Evolutionary conservation across 37 sponge, comb jelly and placozoan genomes (phyloP), one percentile per base, ranked within the genome.

Genomic region (Cladorhizidae sp.): DNA sequence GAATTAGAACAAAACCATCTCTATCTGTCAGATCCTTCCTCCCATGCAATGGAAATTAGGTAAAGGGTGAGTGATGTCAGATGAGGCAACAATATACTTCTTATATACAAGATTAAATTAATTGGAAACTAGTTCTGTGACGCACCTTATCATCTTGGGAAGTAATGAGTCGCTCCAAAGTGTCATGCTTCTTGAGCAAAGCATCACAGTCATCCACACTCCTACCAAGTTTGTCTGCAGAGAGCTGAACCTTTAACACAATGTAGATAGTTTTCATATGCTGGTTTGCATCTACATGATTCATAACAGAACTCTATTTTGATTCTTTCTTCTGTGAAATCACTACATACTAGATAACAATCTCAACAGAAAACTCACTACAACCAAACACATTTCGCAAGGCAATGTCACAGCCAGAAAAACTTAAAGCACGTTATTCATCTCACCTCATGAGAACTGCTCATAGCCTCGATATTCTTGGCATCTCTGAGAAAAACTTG

Each of bases 101-200:
- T n/a, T n/a, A n/a, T n/a, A n/a, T n/a, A n/a, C n/a, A n/a, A n/a
- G n/a, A n/a, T n/a, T n/a, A n/a, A 64, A 11, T 64, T 64, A 25
- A 64, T 25, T 64, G 65, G 65, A 64, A 22, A 25, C n/a, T 18
- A n/a, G n/a, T n/a, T n/a, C n/a, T n/a, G n/a, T 68, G 3, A 7
- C 40, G 7, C 5, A 93, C 93, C 89, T 93, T 96, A 40, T 90
- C 88, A 50, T 96, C 97, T 56, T 96, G 97, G 5, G 91, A 76
- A 15, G 36, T 73, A 21, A 93, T 65, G 12, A 90, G 82, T 64
- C 90, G 90, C 79, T 96, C 91, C 54, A 93, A 90, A 15, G 97
- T 84, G 57, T 96, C 97, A 70, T 96, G 97, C 54, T 96, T 96
- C 82, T 93, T 93, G 77, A 96, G 72, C 11, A 96, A 57, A 21